Conservation (phyloP, 2,797 vertebrate species). For the Vespertilio murinus region DNA sequence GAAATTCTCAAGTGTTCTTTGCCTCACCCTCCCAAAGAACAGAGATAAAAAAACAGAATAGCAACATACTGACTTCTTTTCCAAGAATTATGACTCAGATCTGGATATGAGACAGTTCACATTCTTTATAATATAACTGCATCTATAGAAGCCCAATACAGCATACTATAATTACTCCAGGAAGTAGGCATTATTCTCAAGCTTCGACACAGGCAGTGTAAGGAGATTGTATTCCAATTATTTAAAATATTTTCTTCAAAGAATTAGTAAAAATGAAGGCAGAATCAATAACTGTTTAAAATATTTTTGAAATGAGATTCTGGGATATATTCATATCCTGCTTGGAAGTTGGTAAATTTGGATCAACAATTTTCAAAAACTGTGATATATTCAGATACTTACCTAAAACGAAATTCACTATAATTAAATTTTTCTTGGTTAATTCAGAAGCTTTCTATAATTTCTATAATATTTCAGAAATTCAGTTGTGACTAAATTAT, state of each 20-base stretch:
- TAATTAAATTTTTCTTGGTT: not conserved
- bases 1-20: not conserved
- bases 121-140: not conserved
- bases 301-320: not conserved
- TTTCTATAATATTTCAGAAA: not conserved
- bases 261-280: not conserved
- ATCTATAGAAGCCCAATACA: not conserved
- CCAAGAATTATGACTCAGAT: not conserved
- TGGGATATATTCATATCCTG: not conserved
- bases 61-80: not conserved
- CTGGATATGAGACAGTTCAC: not conserved
- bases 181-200: not conserved
- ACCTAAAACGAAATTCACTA: not conserved
- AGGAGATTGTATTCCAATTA: not conserved
- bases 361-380: not conserved
- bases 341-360: not conserved
- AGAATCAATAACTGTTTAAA: not conserved
- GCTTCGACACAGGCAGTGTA: not conserved
- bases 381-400: not conserved
- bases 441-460: constrained; percentile 1
- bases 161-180: not conserved
- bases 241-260: constrained; percentile 23
- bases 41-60: not conserved
- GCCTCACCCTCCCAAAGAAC: not conserved
- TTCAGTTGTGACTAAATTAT: not conserved